Base-by-base conservation (phyloP, 2,113 vertebrate species). In the Morone chrysops region DNA sequence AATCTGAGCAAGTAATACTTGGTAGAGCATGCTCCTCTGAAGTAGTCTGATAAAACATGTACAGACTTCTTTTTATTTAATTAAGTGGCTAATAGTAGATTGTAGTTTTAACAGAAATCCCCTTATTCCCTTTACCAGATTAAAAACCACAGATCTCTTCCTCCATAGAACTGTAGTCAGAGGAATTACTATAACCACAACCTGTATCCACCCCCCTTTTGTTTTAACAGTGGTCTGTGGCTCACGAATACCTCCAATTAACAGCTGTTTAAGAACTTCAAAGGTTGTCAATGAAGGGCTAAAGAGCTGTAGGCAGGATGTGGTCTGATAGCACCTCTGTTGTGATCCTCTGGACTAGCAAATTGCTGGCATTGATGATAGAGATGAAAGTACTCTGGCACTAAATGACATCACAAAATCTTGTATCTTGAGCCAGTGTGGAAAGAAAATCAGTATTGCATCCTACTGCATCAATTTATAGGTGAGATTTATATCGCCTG, bases 181-280 rank as follows among this genome's bases (percentile, higher is more conserved):
- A 59, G 38, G 11, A 57, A 62, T 41, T 13, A 11, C 72, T 13
- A 51, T 41, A 60, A 31, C 54, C 48, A 48, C 74, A 74, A 56
- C 72, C 31, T 84, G 18, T 63, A 60, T 47, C 5, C 22, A 36
- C 53, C 63, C 43, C 62, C 13, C 25, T 25, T 48, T 10, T 74
- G 54, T 86, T 47, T 47, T 68, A 53, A 69, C 65, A 75, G 78
- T 69, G 53, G 81, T 88, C 74, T 70, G 40, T 48, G 65, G 69
- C 75, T 75, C 72, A 81, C 20, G 17, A 16, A 38, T 17, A 17
- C 61, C 63, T 69, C 81, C 81, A 82, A 80, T 90, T 89, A 81
- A 73, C 86, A 87, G 82, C 70, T 89, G 80, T 86, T 92, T 74
- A 84, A 68, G 43, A 43, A 86, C 90, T 93, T 95, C 86, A 94